Conservation (phyloP, 2,113 vertebrate genomes). For the Ptychochromis oligacanthus region DNA sequence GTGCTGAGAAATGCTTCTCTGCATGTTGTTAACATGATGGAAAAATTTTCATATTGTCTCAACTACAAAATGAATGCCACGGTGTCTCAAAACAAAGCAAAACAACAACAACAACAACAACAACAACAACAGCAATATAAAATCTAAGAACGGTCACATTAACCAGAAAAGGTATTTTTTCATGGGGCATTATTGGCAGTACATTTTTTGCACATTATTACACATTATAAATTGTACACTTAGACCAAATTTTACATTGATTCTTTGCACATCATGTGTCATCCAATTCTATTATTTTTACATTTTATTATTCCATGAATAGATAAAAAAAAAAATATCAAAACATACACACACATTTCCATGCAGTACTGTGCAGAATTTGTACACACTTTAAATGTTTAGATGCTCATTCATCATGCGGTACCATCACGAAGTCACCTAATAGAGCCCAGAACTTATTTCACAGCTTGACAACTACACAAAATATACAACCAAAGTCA, state of each 20-base stretch:
- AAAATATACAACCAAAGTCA: not conserved
- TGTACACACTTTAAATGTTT: not conserved
- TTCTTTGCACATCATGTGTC: not conserved
- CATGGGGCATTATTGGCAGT: not conserved
- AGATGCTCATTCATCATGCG: not conserved
- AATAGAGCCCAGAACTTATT: not conserved
- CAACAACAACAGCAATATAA: not conserved
- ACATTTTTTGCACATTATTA: not conserved
- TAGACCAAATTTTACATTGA: not conserved
- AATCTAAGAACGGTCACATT: not conserved
- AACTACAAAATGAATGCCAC: not conserved
- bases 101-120: not conserved
- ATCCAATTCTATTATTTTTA: not conserved
- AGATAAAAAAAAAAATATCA: not conserved
- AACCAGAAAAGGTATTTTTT: not conserved
- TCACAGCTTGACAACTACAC: not conserved
- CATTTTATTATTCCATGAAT: not conserved
- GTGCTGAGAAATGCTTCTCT: conserved; percentile 4
- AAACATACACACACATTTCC: not conserved
- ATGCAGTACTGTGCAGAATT: not conserved
- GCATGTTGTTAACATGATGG: conserved; percentile 43
- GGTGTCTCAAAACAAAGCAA: not conserved
- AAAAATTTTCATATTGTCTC: conserved; percentile 21
- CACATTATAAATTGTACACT: not conserved
- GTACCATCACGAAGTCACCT: not conserved